Base-by-base conservation (phyloP, 1,140 invertebrate genomes). In the Pseudoatta argentina region DNA sequence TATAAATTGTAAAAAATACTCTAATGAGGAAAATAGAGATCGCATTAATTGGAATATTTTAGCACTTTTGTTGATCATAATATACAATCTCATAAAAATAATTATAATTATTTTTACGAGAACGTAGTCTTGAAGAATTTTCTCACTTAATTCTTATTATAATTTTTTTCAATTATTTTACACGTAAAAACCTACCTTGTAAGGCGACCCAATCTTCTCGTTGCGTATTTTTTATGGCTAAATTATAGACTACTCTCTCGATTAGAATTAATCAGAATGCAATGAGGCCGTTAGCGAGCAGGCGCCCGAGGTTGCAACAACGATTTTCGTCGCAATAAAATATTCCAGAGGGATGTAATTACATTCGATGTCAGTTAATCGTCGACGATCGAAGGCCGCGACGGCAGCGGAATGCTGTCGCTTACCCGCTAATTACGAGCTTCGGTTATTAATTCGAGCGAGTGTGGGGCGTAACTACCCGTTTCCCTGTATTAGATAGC, bases 361-460 rank as follows among this genome's bases (percentile, higher is more conserved):
- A 93, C 86, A 86, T 14, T 18, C 86, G 88, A 88, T 90, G 88
- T 92, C 88, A 88, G 89, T 91, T 94, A 94, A 94, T 94, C 93
- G 93, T 90, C 87, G 88, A 85, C 81, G 91, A 92, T 91, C 91
- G 89, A 87, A 87, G 89, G 85, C 85, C 83, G 75, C 85, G 57
- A 21, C 57, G 63, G 55, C 88, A 92, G 61, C 44, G 73, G 8
- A 39, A 61, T n/a, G 30, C 77, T 90, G 87, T 86, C 87, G 87
- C 82, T 89, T 92, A 93, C 89, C 88, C 89, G 92, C 92, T 94
- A 94, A 95, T 95, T 95, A 94, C 90, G 89, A 82, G 77, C 86
- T 89, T 85, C 69, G 90, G 82, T 94, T 95, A 95, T 94, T 95
- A 94, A 95, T 94, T 94, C 91, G 85, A 90, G 76, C 64, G 64